phyloP scores from a whole-genome alignment of 2,797 vertebrate genomes.

The Dallia pectoralis region DNA sequence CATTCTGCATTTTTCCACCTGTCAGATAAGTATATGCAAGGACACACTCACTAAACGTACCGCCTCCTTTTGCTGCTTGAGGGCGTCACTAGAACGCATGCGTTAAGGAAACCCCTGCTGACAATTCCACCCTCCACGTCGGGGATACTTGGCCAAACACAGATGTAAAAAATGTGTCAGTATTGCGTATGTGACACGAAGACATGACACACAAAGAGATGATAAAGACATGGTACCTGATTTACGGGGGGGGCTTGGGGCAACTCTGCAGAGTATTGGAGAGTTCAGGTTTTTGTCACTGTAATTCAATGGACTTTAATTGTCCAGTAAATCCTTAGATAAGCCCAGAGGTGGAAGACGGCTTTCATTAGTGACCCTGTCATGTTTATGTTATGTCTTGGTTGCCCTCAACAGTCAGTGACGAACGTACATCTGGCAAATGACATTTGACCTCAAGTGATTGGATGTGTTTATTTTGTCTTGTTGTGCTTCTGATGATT shows the following conservation, averaged over 20 bases:
- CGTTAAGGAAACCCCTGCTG: too few relatives aligned
- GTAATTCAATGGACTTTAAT: conserved; percentile 34
- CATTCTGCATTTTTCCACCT: too few relatives aligned
- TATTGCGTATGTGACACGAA: conserved; percentile 29
- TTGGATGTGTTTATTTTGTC: conserved; percentile 23
- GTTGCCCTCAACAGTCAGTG: not conserved
- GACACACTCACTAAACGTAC: too few relatives aligned
- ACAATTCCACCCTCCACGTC: too few relatives aligned
- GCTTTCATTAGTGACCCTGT: conserved; percentile 20
- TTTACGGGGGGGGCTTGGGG: not conserved
- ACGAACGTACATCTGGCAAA: not conserved
- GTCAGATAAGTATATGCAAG: too few relatives aligned
- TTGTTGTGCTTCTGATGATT: conserved; percentile 18
- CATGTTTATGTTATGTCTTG: conserved; percentile 18
- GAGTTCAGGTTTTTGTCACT: conserved; percentile 27
- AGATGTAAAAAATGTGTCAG: too few relatives aligned
- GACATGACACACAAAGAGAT: too few relatives aligned
- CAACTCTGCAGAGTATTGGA: conserved; percentile 21
- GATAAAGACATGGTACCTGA: too few relatives aligned
- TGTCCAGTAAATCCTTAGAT: conserved; percentile 33
- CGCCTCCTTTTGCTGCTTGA: too few relatives aligned
- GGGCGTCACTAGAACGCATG: too few relatives aligned
- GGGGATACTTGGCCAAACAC: too few relatives aligned
- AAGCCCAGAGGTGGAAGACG: conserved; percentile 19
- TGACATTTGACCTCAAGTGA: not conserved